Evolutionary conservation across 2,797 vertebrate genomes (phyloP), one percentile per base, ranked within the genome.

Genomic region (Acridotheres tristis): DNA sequence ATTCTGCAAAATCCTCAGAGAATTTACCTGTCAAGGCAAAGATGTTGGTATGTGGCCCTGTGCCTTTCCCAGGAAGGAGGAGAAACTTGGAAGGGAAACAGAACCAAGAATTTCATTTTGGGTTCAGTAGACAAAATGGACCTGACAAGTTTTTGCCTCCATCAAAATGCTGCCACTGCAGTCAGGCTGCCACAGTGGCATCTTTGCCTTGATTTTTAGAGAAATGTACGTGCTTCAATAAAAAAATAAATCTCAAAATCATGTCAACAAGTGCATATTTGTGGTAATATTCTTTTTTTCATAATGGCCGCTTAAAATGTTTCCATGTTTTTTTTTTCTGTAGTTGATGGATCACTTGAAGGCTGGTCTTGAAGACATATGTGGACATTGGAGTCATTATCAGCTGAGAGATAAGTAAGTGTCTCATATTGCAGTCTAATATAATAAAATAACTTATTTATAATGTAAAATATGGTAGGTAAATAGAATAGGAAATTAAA

Each of bases 321-420:
- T 66, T 38, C 77, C 59, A 47, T 97, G 9, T 83, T 95, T 96
- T 30, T 65, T 84, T 65, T 84, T 80, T 63, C 89, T 93, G 47
- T 96, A 99, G 99, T 77, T 99, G 89, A 99, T 99, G 98, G 99
- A 99, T 93, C 99, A 99, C 92, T 97, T 99, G 50, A 97, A 99
- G 32, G 98, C 98, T 81, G 99, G 99, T 55, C 97, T 99, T 87
- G 99, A 99, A 97, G 99, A 99, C 94, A 98, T 99, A 30, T 99
- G 99, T 97, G 99, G 99, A 76, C 99, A 99, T 32, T 99, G 99
- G 99, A 98, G 98, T 95, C 99, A 99, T 96, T 99, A 98, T 96
- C 99, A 99, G 95, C 98, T 99, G 97, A 99, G 99, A 98, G 99
- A 99, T 97, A 99, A 99, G 99, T 99, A 98, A 98, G 98, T 55